Evolutionary conservation across 2,888 invertebrate species (phyloP).

Genomic region (Gastrophysa polygoni): DNA sequence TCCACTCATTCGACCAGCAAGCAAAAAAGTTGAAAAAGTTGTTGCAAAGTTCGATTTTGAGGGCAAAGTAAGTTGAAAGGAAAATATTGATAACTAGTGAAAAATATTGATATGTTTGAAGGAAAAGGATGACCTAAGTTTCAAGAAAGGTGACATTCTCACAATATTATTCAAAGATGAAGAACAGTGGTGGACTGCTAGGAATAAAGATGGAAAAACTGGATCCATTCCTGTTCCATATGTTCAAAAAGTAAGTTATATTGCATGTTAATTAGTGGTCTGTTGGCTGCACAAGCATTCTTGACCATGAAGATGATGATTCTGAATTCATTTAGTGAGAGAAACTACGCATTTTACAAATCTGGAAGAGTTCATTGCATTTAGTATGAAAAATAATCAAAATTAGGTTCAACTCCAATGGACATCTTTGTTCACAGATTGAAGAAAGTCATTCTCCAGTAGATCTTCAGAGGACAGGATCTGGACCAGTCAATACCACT

Average conservation of each 20-base stretch:
- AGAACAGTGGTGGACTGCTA: conserved; percentile 99
- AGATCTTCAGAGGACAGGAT: conserved; percentile 55
- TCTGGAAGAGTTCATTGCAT: neutral
- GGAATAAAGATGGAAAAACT: conserved; percentile 82
- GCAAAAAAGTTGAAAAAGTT: conserved; percentile 79
- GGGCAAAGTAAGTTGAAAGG: conserved; percentile 74
- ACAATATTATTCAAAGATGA: conserved; percentile 94
- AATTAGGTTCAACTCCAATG: too few relatives aligned
- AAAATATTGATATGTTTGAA: conserved; percentile 54
- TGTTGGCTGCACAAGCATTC: too few relatives aligned
- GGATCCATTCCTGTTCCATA: conserved; percentile 98
- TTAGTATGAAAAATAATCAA: too few relatives aligned
- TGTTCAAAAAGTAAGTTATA: conserved; percentile 73
- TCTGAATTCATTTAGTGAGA: too few relatives aligned
- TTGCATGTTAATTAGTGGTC: too few relatives aligned
- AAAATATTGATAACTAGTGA: conserved; percentile 20
- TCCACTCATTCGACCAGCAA: conserved; percentile 85
- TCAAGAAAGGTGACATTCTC: conserved; percentile 91
- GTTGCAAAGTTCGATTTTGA: conserved; percentile 94
- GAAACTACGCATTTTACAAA: too few relatives aligned
- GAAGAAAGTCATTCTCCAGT: conserved; percentile 56
- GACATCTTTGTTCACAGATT: too few relatives aligned
- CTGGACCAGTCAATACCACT: conserved; percentile 49
- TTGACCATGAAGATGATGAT: neutral
- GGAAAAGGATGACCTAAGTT: conserved; percentile 95